A percentile compares a stretch with the other conserved stretches of the same genome.
Evolutionary conservation across 1,140 invertebrate species (phyloP).

Genomic region (Nebria ingens): DNA sequence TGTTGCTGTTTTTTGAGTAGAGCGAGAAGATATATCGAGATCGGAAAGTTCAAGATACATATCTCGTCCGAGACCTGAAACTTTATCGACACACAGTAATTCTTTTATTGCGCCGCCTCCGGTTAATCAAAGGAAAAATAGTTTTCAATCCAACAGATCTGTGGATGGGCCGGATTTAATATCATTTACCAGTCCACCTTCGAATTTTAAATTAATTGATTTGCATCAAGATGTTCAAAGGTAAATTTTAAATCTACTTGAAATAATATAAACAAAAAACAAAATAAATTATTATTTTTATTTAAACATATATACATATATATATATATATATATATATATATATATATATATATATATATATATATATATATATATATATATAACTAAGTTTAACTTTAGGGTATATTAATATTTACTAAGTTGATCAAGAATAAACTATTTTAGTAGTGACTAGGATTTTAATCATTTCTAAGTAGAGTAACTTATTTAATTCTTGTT

Average conservation of each 20-base stretch:
- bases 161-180: constrained; percentile 54
- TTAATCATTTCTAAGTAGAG: too few relatives aligned
- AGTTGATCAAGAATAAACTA: too few relatives aligned
- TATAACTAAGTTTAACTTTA: too few relatives aligned
- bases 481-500: too few relatives aligned
- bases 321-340: too few relatives aligned
- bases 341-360: too few relatives aligned
- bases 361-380: too few relatives aligned
- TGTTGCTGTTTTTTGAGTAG: not conserved
- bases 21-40: constrained; percentile 15
- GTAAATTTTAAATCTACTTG: not conserved
- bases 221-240: not conserved
- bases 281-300: too few relatives aligned
- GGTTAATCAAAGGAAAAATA: constrained; percentile 38
- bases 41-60: constrained; percentile 24
- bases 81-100: constrained; percentile 17
- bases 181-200: constrained; percentile 57
- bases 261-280: too few relatives aligned
- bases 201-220: constrained; percentile 18
- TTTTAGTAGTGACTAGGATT: too few relatives aligned
- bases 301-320: too few relatives aligned
- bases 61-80: constrained; percentile 27
- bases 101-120: constrained; percentile 44
- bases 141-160: constrained; percentile 38
- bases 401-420: too few relatives aligned